A percentile compares a stretch with the other conserved stretches of the same genome.
phyloP scores from a whole-genome alignment of 2,797 vertebrate species.

The Lepus townsendii region DNA sequence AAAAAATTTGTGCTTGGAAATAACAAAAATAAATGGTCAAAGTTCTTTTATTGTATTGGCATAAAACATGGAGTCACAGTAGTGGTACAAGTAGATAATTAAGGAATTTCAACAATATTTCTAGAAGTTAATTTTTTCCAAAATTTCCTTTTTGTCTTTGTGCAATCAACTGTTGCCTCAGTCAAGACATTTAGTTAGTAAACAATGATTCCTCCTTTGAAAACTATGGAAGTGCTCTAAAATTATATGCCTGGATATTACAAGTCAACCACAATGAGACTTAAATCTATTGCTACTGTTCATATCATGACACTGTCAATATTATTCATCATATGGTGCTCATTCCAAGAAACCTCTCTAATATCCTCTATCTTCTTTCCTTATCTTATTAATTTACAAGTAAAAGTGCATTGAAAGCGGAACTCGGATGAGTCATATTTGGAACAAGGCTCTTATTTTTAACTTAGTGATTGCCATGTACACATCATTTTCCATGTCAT shows the following conservation, averaged over 20 bases:
- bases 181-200: constrained; percentile 21
- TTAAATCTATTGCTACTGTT: neutral
- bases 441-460: neutral
- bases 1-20: constrained; percentile 38
- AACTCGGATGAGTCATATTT: neutral
- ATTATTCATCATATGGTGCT: neutral
- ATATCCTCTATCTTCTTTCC: neutral
- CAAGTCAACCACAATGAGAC: neutral
- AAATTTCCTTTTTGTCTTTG: neutral
- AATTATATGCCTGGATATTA: neutral
- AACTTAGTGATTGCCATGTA: neutral
- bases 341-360: neutral
- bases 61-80: neutral
- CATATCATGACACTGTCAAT: neutral
- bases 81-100: neutral
- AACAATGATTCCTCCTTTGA: neutral
- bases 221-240: neutral
- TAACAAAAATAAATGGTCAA: neutral
- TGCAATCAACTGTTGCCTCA: neutral
- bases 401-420: neutral
- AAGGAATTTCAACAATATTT: neutral
- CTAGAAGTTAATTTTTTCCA: neutral
- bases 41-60: neutral
- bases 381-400: neutral
- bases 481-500: neutral